A percentile compares a stretch with the other conserved stretches of the same genome.
phyloP scores from a whole-genome alignment of 64 coral and sea anemone species.

The Cladopsammia gracilis region DNA sequence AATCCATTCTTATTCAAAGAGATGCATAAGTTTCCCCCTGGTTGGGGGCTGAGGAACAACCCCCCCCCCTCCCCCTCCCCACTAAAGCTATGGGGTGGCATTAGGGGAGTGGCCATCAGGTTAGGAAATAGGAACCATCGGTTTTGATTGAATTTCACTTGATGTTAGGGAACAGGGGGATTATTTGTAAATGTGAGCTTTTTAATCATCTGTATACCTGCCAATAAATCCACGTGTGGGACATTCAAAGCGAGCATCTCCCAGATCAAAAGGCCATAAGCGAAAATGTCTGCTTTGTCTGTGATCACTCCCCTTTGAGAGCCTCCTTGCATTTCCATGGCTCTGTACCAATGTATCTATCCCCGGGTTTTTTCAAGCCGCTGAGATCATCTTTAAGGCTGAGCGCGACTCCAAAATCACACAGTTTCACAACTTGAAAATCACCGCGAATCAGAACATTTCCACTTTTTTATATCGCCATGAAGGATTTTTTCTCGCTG shows the following conservation, averaged over 20 bases:
- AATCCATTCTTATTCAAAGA: no score
- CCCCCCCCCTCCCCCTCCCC: no score
- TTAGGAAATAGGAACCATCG: no score
- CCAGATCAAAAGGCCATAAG: conserved; percentile 95
- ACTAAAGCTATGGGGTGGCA: no score
- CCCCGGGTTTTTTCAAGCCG: conserved; percentile 74
- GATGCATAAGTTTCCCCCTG: no score
- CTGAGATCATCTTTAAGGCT: conserved; percentile 90
- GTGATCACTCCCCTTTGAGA: conserved; percentile 73
- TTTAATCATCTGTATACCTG: not conserved
- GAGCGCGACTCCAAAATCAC: conserved; percentile 97
- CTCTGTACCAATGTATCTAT: conserved; percentile 92
- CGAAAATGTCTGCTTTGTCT: conserved; percentile 95
- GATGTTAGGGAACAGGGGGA: no score
- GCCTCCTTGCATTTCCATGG: conserved; percentile 98
- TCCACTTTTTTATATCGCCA: conserved; percentile 96
- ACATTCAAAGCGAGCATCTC: conserved; percentile 93
- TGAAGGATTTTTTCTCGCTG: conserved; percentile 89
- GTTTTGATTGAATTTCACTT: no score
- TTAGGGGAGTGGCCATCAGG: no score
- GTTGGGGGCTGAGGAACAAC: no score
- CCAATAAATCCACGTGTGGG: conserved; percentile 90
- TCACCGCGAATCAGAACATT: conserved; percentile 92
- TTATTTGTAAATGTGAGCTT: no score
- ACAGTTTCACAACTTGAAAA: conserved; percentile 93